Evolutionary conservation across 2,113 vertebrate genomes (phyloP).

Genomic region (Hucho hucho): DNA sequence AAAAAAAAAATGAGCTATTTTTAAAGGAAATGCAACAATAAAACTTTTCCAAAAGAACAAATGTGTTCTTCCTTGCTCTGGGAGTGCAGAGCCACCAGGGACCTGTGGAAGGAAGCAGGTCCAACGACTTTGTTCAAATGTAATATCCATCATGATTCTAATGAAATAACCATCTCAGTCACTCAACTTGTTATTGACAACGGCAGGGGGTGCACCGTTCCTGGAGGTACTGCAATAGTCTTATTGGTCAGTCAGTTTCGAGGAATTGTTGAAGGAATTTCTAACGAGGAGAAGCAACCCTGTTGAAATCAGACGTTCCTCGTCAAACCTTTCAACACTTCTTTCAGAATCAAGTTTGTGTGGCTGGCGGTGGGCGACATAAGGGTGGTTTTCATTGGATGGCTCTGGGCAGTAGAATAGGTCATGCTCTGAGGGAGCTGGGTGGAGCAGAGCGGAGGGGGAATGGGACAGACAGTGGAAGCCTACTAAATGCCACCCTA

Average conservation of each 20-base stretch:
- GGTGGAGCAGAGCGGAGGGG: constrained; percentile 24
- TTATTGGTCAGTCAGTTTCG: background rate
- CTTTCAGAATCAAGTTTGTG: background rate
- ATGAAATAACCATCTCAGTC: accelerated
- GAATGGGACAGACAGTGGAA: background rate
- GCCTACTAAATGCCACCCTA: too few species aligned
- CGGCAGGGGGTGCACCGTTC: too few species aligned
- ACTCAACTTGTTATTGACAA: too few species aligned
- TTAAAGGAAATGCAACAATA: too few species aligned
- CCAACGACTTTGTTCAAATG: too few species aligned
- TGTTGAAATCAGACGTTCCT: background rate
- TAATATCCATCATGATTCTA: too few species aligned
- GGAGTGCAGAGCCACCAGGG: too few species aligned
- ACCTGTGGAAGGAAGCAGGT: too few species aligned
- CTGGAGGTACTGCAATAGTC: too few species aligned
- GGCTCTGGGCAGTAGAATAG: constrained; percentile 19
- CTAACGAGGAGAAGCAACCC: background rate
- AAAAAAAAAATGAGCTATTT: too few species aligned
- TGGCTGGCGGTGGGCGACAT: background rate
- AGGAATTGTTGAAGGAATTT: background rate
- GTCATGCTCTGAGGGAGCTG: background rate
- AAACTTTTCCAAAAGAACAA: too few species aligned
- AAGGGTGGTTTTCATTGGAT: background rate
- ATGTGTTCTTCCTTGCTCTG: too few species aligned
- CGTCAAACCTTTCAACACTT: background rate